phyloP scores from a whole-genome alignment of 2,888 invertebrate genomes.

The Leptopilina syphax region DNA sequence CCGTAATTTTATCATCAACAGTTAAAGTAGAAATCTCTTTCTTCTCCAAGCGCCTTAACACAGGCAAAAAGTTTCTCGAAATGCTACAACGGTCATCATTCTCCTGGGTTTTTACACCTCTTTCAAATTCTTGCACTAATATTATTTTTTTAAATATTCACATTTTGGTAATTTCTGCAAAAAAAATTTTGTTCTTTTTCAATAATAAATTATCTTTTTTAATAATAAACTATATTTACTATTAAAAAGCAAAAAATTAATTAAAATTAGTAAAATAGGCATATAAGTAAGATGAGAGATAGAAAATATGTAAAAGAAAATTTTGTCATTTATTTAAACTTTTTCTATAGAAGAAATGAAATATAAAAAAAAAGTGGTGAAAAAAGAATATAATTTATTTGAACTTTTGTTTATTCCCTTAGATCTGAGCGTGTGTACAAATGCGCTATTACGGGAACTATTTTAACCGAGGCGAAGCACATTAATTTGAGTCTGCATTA shows the following conservation, averaged over 20 bases:
- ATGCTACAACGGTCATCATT: not conserved
- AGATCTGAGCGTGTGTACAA: slow-evolving; percentile 79
- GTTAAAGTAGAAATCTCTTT: slow-evolving; percentile 22
- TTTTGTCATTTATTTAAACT: no score
- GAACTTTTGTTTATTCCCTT: slow-evolving; percentile 41
- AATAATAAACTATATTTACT: no score
- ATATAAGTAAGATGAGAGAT: no score
- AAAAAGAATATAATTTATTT: no score
- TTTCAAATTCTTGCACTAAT: not conserved
- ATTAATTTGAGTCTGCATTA: slow-evolving; percentile 80
- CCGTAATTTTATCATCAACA: not conserved
- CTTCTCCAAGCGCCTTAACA: not conserved
- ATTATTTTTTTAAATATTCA: no score
- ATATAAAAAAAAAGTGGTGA: not conserved
- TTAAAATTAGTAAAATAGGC: no score
- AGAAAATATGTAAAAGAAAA: no score
- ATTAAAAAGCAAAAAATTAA: no score
- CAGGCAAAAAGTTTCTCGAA: not conserved
- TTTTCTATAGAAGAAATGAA: no score
- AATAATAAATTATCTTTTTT: no score
- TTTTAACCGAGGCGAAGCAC: slow-evolving; percentile 78
- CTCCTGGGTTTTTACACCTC: not conserved
- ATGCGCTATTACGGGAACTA: slow-evolving; percentile 76
- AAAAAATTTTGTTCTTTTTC: no score
- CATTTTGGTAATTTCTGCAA: no score